Percentiles rank a stretch among this genome's conserved stretches.
phyloP scores from a whole-genome alignment of 1,140 invertebrate genomes.

The Pogonognathellus flavescens region DNA sequence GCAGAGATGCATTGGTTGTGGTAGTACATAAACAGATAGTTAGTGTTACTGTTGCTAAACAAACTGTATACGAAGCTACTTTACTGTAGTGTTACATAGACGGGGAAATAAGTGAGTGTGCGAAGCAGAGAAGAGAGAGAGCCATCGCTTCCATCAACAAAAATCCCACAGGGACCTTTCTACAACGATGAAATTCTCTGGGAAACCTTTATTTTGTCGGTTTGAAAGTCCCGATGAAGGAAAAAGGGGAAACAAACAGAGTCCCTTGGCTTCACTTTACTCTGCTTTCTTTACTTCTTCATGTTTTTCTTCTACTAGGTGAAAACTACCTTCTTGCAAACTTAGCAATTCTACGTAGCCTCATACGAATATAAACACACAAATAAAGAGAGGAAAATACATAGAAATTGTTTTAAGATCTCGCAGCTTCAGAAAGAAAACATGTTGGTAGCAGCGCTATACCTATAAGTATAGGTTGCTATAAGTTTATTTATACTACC shows the following conservation, averaged over 20 bases:
- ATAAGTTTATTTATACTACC: background rate
- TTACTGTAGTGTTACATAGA: background rate
- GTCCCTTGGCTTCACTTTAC: slow-evolving; percentile 43
- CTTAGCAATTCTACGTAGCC: too few species aligned
- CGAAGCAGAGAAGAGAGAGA: slow-evolving; percentile 27
- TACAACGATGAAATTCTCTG: slow-evolving; percentile 42
- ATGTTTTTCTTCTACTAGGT: background rate
- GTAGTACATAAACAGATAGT: too few species aligned
- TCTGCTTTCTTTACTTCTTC: slow-evolving; percentile 1
- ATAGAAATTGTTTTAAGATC: too few species aligned
- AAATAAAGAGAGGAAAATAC: too few species aligned
- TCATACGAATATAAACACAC: too few species aligned
- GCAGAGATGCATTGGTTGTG: too few species aligned
- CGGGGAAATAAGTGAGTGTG: slow-evolving; percentile 37
- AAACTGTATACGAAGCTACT: background rate
- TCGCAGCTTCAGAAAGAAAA: background rate
- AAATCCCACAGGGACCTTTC: slow-evolving; percentile 40
- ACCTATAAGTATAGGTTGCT: background rate
- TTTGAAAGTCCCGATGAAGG: slow-evolving; percentile 41
- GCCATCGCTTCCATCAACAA: slow-evolving; percentile 36
- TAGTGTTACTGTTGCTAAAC: background rate
- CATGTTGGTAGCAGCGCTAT: background rate
- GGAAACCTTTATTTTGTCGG: slow-evolving; percentile 41
- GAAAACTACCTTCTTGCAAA: too few species aligned
- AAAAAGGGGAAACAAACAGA: slow-evolving; percentile 37